phyloP scores from a whole-genome alignment of 1,140 invertebrate genomes.

The Leptestheria dahalacensis region DNA sequence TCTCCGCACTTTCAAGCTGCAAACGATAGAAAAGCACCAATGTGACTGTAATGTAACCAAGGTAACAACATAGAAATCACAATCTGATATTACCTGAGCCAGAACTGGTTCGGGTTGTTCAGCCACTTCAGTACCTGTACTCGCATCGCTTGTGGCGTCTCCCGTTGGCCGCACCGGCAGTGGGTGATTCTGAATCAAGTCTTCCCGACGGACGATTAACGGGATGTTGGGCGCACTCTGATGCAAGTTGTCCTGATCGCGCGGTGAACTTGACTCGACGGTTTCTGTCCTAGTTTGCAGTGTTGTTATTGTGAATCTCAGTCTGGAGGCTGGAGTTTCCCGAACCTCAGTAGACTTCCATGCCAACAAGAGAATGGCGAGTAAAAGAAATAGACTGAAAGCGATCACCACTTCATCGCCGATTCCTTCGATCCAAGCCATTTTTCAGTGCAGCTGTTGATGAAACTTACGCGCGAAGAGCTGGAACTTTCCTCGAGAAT shows the following conservation, averaged over 20 bases:
- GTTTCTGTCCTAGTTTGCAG: neutral
- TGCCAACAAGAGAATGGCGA: slow-evolving; percentile 45
- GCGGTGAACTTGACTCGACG: neutral
- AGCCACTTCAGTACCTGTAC: too few species aligned
- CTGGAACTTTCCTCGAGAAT: neutral
- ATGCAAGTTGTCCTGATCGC: neutral
- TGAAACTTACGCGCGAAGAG: neutral
- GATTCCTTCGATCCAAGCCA: slow-evolving; percentile 44
- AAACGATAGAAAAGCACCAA: too few species aligned
- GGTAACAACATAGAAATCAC: too few species aligned
- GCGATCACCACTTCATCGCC: slow-evolving; percentile 68
- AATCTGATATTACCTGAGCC: too few species aligned
- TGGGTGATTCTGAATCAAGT: neutral
- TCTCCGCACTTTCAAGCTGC: too few species aligned
- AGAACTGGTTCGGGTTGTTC: neutral
- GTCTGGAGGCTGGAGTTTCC: slow-evolving; percentile 19
- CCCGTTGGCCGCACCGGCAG: neutral
- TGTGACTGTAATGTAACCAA: too few species aligned
- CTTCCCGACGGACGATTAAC: neutral
- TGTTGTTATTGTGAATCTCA: slow-evolving; percentile 23
- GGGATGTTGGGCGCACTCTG: neutral
- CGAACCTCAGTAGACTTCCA: slow-evolving; percentile 51
- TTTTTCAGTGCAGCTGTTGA: neutral
- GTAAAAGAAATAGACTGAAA: slow-evolving; percentile 41
- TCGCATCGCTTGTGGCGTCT: neutral